A percentile compares a stretch with the other conserved stretches of the same genome.
Conservation (phyloP, 2,888 invertebrate species). For the Acleris sparsana region DNA sequence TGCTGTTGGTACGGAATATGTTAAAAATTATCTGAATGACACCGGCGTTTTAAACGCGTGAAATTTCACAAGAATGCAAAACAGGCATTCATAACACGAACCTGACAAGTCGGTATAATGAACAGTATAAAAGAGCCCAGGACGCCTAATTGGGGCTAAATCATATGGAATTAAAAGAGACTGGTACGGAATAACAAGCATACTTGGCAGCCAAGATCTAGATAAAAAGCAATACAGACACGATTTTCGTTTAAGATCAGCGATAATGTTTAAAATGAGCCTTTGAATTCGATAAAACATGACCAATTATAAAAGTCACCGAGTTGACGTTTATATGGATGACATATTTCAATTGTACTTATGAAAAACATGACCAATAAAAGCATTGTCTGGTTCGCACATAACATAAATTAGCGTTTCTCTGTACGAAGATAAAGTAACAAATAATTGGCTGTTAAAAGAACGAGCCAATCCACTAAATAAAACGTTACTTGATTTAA, state of each 20-base stretch:
- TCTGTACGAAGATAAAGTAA: constrained; percentile 12
- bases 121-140: no score
- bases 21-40: constrained; percentile 15
- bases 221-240: constrained; percentile 21
- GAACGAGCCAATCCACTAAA: constrained; percentile 12
- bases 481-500: constrained; percentile 45
- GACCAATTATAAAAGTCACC: constrained; percentile 1
- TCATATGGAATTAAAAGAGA: not conserved
- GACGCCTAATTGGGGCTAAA: no score
- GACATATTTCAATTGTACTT: not conserved
- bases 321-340: constrained; percentile 3
- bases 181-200: not conserved
- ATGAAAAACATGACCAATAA: not conserved
- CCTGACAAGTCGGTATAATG: no score
- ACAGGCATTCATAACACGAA: not conserved
- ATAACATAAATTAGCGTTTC: constrained; percentile 1
- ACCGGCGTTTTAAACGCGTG: constrained; percentile 25
- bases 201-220: constrained; percentile 9
- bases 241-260: constrained; percentile 21
- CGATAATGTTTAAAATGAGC: constrained; percentile 16
- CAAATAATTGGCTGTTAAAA: constrained; percentile 19
- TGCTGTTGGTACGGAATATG: no score
- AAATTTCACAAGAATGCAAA: constrained; percentile 32
- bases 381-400: constrained; percentile 8
- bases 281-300: constrained; percentile 6